Evolutionary conservation across 2,888 invertebrate species (phyloP), one percentile per base, ranked within the genome.

Genomic region (Schrankia costaestrigalis): DNA sequence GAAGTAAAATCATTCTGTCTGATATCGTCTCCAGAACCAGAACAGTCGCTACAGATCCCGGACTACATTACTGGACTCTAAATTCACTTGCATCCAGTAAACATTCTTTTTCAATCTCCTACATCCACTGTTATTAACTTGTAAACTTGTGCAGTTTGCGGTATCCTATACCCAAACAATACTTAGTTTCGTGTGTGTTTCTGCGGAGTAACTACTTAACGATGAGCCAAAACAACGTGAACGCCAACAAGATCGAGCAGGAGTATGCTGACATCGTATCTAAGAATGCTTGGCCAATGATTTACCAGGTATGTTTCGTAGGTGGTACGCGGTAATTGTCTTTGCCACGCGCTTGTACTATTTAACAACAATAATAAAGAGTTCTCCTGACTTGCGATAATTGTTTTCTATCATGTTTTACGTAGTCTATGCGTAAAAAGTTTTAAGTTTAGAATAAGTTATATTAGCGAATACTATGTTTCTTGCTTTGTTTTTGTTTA

Each of bases 181-280:
- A 54, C 42, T 53, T 51, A 28, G 32, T 39, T 35, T 45, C 12
- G 33, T 39, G 55, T 47, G 56, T 40, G 29, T 41, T 32, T 24
- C 32, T 34, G 43, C 43, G 35, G 31, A 38, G 27, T 39, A 42
- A 35, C 41, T 51, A 29, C 31, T 36, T 26, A 35, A 54, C 26
- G 38, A 51, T 56, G 52, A 44, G 50, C 37, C 43, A 41, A 48
- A 56, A 61, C 45, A 56, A 43, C 49, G 59, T 63, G 56, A 30
- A 38, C 62, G 46, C 54, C 14, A 75, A 66, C 55, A 72, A 60
- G 36, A 60, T 95, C 50, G 94, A 94, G 83, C 89, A 90, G 31
- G 94, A 95, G 82, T 94, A 92, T 82, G 82, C 89, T 62, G 91
- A 93, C 69, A 90, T 95, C 60, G 91, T 90, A 63, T 89, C 89